Evolutionary conservation across 2,888 invertebrate genomes (phyloP), one percentile per base, ranked within the genome.

Genomic region (Diogma glabrata): DNA sequence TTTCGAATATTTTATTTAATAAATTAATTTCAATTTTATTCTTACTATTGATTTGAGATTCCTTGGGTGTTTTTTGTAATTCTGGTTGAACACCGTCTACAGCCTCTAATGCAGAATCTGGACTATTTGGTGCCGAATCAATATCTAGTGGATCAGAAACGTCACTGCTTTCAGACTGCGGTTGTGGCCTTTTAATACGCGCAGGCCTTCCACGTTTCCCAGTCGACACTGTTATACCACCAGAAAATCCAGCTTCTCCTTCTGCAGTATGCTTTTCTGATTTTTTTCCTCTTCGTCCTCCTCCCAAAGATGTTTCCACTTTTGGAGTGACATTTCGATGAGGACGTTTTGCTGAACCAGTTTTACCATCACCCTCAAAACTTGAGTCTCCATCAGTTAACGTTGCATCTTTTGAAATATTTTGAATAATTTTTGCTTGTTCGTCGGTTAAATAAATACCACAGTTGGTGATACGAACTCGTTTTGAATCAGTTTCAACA

Each of bases 391-490:
- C 43, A 22, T 22, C 43, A 22, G n/a, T 22, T 14, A 43, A 22
- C 20, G 20, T 43, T 22, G 23, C 7, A 43, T 22, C 43, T 22
- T 43, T 24, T 3, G 46, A 46, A n/a, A 26, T 26, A 46, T 46
- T 24, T 69, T 72, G 57, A 46, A 76, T 65, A 0, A 71, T 69
- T 16, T 73, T 65, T 1, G 75, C 77, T 55, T 77, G 77, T 57
- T 75, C 75, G 53, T 77, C 77, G 0, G 76, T 75, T 19, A 77
- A 64, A 61, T 75, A 77, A 6, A 78, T 63, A 59, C 75, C 74
- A n/a, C 22, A 43, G n/a, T 23, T 43, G 6, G 43, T 43, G 22
- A 43, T 23, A 1, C 43, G 43, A 22, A 43, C 23, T 3, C 22
- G n/a, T 20, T 43, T 70, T 46, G 73, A 74, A 47, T 60, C 58